These are phyloP conservation scores for Mionectes olivaceus DNA, from an alignment of 2,797 vertebrate genomes.

Conservation along the genomic window DNA sequence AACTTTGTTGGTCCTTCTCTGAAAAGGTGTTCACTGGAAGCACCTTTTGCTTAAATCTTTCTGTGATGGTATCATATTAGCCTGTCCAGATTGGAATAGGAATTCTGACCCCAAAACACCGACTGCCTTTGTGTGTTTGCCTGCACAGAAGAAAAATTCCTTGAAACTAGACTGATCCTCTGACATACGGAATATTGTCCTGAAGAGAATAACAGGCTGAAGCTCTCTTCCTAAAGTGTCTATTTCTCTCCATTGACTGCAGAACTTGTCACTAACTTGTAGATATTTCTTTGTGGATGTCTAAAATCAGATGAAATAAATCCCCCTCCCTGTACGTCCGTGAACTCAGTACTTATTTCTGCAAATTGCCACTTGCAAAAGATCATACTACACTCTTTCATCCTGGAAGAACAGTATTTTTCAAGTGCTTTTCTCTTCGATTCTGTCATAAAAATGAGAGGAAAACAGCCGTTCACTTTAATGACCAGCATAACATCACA, in stretches of 20 bases:
- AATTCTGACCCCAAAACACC: not conserved
- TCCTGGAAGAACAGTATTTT: not conserved
- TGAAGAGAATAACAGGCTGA: not conserved
- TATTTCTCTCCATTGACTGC: not conserved
- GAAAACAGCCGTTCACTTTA: slow-evolving; percentile 48
- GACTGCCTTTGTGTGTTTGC: not conserved
- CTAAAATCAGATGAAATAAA: not conserved
- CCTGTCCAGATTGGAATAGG: not conserved
- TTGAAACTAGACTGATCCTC: not conserved
- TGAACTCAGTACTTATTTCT: slow-evolving; percentile 20
- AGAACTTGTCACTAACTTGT: not conserved
- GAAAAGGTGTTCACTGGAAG: not conserved
- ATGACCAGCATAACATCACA: slow-evolving; percentile 23
- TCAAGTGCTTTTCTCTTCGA: slow-evolving; percentile 32
- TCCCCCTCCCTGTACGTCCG: not conserved
- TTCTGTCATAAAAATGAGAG: slow-evolving; percentile 25
- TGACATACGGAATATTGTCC: not conserved
- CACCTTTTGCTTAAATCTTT: not conserved
- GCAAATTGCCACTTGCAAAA: slow-evolving; percentile 17
- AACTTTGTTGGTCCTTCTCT: not conserved
- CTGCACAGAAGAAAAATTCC: not conserved
- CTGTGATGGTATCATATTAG: not conserved
- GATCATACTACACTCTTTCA: not conserved
- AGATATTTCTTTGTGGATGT: not conserved
- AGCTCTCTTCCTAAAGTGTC: not conserved